phyloP scores from a whole-genome alignment of 2,113 vertebrate species.

The Stomatorhinus ivindoensis region DNA sequence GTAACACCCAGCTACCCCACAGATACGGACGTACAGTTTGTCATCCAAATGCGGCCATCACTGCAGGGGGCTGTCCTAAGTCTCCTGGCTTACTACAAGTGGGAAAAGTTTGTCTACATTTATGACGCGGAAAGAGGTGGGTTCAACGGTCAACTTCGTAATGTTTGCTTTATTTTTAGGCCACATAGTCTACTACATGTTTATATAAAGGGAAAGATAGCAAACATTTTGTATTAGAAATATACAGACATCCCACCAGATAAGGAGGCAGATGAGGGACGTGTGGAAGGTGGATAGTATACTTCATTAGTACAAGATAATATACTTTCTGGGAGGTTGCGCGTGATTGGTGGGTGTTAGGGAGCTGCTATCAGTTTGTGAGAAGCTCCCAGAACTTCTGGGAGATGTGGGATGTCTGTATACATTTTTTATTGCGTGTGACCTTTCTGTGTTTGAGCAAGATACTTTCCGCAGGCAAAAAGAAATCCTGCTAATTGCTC shows the following conservation, averaged over 20 bases:
- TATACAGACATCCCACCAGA: neutral
- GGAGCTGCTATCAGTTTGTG: neutral
- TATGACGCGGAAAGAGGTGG: constrained; percentile 97
- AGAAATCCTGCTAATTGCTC: neutral
- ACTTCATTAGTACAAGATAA: too few species aligned
- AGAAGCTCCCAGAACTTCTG: neutral
- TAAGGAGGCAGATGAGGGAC: neutral
- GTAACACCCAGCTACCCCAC: constrained; percentile 93
- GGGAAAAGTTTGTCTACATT: constrained; percentile 95
- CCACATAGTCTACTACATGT: neutral
- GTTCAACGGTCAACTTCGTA: constrained; percentile 23
- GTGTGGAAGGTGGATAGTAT: neutral
- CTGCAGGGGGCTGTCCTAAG: constrained; percentile 81
- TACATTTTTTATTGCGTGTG: neutral
- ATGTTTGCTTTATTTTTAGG: neutral
- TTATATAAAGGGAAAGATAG: neutral
- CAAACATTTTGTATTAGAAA: neutral
- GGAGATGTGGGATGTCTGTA: neutral
- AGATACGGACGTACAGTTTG: constrained; percentile 90
- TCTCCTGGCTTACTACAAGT: constrained; percentile 84
- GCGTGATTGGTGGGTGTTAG: neutral
- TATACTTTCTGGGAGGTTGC: neutral
- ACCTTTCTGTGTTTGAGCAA: neutral
- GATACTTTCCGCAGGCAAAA: neutral
- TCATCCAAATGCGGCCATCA: constrained; percentile 93